Evolutionary conservation across 37 sponge, comb jelly and placozoan species (phyloP).

Genomic region (Spongilla lacustris): DNA sequence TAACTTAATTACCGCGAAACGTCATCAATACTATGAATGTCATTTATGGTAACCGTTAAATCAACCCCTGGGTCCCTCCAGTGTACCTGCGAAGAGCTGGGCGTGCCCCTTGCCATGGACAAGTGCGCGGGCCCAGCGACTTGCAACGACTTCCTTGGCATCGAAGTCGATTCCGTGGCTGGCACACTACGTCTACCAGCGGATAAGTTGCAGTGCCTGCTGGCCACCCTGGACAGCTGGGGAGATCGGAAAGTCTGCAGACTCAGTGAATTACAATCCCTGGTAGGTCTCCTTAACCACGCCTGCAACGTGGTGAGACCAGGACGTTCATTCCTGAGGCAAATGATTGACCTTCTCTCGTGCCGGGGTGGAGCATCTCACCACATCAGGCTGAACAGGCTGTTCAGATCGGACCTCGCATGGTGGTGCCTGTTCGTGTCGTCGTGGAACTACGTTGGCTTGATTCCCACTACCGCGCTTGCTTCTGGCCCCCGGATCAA

Average conservation of each 20-base stretch:
- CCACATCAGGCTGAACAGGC: slow-evolving; percentile 2
- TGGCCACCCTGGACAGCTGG: background rate
- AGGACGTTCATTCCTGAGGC: background rate
- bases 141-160: background rate
- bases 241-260: background rate
- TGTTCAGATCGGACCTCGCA: slow-evolving; percentile 1
- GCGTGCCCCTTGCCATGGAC: background rate
- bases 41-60: too few species aligned
- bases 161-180: slow-evolving; percentile 6
- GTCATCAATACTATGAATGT: too few species aligned
- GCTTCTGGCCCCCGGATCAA: background rate
- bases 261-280: background rate
- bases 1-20: too few species aligned
- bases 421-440: slow-evolving; percentile 16
- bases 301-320: background rate
- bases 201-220: background rate
- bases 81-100: too few species aligned
- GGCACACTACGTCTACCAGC: background rate
- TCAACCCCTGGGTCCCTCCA: too few species aligned
- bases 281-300: background rate
- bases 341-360: background rate
- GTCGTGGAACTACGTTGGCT: slow-evolving; percentile 9
- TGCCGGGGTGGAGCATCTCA: background rate
- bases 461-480: background rate
- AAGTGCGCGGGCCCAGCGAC: slow-evolving; percentile 16